A percentile compares a stretch with the other conserved stretches of the same genome.
Conservation (phyloP, 2,113 vertebrate species). For the Clupea harengus region DNA sequence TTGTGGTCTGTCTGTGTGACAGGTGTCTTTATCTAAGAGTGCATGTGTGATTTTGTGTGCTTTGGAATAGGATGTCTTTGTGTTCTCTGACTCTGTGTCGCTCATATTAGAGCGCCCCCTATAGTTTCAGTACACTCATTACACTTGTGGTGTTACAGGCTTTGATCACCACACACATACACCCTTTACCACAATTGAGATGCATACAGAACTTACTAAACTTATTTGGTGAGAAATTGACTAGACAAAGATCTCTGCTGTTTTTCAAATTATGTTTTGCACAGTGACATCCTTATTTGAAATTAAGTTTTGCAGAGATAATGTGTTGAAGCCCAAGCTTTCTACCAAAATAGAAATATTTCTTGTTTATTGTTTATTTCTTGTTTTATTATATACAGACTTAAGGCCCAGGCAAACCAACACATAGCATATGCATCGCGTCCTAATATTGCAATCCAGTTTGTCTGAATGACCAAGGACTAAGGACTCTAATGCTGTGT, state of each 20-base stretch:
- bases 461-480: background rate
- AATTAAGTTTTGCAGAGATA: background rate
- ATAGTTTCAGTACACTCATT: background rate
- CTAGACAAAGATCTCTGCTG: background rate
- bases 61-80: background rate
- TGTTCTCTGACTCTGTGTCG: background rate
- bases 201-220: background rate
- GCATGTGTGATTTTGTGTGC: background rate
- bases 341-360: background rate
- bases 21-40: background rate
- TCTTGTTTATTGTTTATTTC: no score
- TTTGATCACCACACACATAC: background rate
- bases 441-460: background rate
- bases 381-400: no score
- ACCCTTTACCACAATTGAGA: background rate
- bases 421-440: no score
- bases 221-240: background rate
- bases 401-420: no score
- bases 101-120: no score
- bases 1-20: background rate
- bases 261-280: background rate
- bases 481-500: no score
- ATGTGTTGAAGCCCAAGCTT: background rate
- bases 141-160: background rate
- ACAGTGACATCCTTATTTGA: background rate